Conservation (phyloP, 2,888 invertebrate genomes). For the Atethmia centrago region DNA sequence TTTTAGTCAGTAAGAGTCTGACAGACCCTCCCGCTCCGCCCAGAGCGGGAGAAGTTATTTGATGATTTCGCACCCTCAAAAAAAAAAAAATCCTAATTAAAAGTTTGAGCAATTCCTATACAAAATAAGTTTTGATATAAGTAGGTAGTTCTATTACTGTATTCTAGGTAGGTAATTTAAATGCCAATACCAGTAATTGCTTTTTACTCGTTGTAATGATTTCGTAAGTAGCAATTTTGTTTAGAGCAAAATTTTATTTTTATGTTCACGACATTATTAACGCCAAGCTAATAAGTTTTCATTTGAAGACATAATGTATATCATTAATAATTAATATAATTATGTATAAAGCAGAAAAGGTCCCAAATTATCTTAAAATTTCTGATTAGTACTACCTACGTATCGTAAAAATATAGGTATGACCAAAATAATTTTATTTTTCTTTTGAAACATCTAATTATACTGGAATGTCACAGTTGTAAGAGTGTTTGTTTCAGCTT, state of each 20-base stretch:
- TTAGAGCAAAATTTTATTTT: neutral
- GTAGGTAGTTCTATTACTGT: neutral
- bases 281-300: neutral
- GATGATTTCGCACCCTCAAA: no score
- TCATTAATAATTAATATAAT: neutral
- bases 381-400: neutral
- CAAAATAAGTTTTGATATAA: neutral
- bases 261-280: neutral
- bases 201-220: slow-evolving; percentile 8
- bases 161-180: slow-evolving; percentile 1
- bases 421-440: neutral
- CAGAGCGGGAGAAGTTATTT: no score
- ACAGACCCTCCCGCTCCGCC: no score
- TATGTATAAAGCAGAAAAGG: neutral
- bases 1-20: no score
- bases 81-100: neutral
- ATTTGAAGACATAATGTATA: neutral
- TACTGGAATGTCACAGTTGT: no score
- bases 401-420: neutral
- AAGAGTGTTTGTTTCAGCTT: neutral
- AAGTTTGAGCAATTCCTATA: neutral
- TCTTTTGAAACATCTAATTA: neutral
- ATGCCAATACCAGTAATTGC: slow-evolving; percentile 4
- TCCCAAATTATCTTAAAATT: neutral
- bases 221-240: neutral